Evolutionary conservation across 1,140 invertebrate genomes (phyloP), one percentile per base, ranked within the genome.

Genomic region (Oryzaephilus surinamensis): DNA sequence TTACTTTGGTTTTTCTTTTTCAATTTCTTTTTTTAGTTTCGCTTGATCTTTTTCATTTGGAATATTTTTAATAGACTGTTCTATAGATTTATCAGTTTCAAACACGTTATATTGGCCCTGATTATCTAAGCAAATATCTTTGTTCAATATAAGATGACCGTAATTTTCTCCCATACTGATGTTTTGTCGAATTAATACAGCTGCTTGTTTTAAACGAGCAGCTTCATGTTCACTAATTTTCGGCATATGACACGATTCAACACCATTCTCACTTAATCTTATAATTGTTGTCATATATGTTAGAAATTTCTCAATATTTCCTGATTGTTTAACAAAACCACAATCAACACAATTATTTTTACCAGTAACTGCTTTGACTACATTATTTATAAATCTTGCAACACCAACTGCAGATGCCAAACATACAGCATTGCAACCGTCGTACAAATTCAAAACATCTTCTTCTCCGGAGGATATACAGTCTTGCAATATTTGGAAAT

Each of bases 271-370:
- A 58, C 56, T 52, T 38, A 58, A 46, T 48, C 45, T 49, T 10
- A 58, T 42, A 10, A 61, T 51, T 12, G 56, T 55, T 15, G 50
- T 49, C 58, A 61, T 60, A 30, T 60, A 61, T 2, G 55, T 49
- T 17, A 61, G 43, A 46, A 57, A 60, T 11, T 46, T 29, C 23
- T 45, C 47, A 29, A 58, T 52, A 16, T 60, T 52, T 2, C 50
- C 54, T 6, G 46, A 44, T 45, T 61, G 58, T 8, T 46, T 38
- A 4, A 61, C 52, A 45, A 51, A 61, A 19, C 52, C 58, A 14
- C 55, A 58, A 33, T 61, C 58, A 1, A 47, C 45, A 24, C 53
- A 38, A 14, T 48, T 47, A 4, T 43, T 43, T 14, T 50, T 42
- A 6, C 55, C 55, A 29, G 31, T 45, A 6, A 60, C 7, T 1